A percentile compares a stretch with the other conserved stretches of the same genome.
Conservation (phyloP, 2,113 vertebrate species). For the Chelonoidis abingdonii region DNA sequence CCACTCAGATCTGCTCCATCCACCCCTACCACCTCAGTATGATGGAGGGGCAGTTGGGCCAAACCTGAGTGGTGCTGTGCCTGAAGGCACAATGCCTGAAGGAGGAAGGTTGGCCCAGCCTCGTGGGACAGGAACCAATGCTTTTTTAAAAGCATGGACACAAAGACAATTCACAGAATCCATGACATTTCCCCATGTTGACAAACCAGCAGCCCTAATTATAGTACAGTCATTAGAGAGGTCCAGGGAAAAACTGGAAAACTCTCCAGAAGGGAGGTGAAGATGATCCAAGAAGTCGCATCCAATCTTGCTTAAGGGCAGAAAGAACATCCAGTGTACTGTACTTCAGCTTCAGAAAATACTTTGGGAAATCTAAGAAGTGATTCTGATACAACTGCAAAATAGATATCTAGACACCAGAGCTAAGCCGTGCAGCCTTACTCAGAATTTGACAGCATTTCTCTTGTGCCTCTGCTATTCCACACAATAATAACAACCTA, state of each 20-base stretch:
- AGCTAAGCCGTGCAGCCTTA: not conserved
- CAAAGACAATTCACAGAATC: not conserved
- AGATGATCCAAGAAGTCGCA: not conserved
- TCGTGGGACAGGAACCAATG: not conserved
- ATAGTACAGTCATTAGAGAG: not conserved
- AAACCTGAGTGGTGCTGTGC: not conserved
- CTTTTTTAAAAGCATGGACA: not conserved
- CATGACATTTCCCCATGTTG: not conserved
- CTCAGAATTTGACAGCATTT: not conserved
- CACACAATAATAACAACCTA: not conserved
- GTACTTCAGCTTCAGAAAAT: not conserved
- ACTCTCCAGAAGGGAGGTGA: not conserved
- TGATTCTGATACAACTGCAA: not conserved
- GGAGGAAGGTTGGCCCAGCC: not conserved
- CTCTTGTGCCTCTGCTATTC: not conserved
- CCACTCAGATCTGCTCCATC: not conserved
- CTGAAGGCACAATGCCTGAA: not conserved
- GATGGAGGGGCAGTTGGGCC: not conserved
- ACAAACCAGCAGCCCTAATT: not conserved
- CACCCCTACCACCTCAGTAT: not conserved
- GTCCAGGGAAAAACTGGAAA: not conserved
- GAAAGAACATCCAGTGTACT: not conserved
- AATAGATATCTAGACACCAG: not conserved
- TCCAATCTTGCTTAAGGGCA: not conserved
- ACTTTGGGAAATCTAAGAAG: not conserved